These are phyloP conservation scores for Sturnus vulgaris DNA, from an alignment of 2,113 vertebrate genomes.

Conservation along the genomic window DNA sequence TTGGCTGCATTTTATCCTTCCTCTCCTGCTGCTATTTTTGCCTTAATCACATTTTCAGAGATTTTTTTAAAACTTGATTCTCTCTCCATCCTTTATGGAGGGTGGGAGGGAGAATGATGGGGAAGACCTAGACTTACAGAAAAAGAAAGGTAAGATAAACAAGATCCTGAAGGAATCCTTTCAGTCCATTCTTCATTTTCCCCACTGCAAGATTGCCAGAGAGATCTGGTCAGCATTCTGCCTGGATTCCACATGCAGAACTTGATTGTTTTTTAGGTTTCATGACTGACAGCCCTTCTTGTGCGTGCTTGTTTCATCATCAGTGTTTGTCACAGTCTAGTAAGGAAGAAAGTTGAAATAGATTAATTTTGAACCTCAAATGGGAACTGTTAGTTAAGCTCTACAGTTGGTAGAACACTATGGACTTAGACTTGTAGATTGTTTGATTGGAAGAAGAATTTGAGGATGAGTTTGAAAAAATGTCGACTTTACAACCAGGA, in stretches of 20 bases:
- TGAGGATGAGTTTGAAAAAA: neutral
- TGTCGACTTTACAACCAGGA: neutral
- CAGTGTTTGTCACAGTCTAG: neutral
- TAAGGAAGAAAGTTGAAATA: neutral
- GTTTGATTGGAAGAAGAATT: neutral
- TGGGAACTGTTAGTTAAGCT: neutral
- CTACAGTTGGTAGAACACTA: neutral
- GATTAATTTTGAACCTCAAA: neutral
- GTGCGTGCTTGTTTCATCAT: neutral
- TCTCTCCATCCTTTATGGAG: accelerated
- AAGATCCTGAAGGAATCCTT: neutral
- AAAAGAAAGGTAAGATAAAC: neutral
- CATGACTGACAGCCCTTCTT: neutral
- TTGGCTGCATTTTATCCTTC: neutral
- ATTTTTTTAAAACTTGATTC: neutral
- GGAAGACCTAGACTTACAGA: neutral
- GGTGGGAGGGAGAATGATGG: accelerated
- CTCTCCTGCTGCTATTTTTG: neutral
- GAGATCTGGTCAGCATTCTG: neutral
- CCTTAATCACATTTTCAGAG: neutral
- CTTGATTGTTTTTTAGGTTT: neutral
- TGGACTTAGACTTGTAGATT: neutral
- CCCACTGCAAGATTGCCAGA: neutral
- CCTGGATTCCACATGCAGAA: neutral
- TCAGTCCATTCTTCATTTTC: neutral